Evolutionary conservation across 2,113 vertebrate species (phyloP).

Genomic region (Salminus brasiliensis): DNA sequence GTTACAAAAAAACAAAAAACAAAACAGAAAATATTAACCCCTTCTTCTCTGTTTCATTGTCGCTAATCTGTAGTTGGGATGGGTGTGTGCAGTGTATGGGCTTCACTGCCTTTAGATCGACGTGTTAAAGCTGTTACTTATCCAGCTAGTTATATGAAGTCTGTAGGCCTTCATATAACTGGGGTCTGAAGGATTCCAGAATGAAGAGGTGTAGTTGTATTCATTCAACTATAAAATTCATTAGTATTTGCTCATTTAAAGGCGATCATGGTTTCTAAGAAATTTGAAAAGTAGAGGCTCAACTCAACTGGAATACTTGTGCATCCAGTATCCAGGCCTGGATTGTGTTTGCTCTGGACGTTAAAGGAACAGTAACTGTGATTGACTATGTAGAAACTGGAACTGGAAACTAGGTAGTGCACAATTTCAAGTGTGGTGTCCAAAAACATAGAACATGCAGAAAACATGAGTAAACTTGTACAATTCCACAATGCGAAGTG

Average conservation of each 20-base stretch:
- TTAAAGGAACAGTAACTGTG: too few species aligned
- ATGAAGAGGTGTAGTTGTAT: background rate
- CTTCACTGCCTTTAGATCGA: slow-evolving; percentile 7
- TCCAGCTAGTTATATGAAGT: background rate
- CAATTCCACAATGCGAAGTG: background rate
- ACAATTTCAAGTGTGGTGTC: background rate
- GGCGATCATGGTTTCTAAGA: background rate
- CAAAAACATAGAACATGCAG: background rate
- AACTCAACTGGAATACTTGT: background rate
- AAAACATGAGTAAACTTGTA: background rate
- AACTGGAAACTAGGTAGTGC: background rate
- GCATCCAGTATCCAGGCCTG: too few species aligned
- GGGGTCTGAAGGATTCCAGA: background rate
- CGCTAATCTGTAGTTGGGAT: background rate
- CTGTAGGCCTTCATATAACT: background rate
- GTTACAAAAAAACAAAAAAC: background rate
- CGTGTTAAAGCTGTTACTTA: background rate
- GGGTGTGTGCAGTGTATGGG: background rate
- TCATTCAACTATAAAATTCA: too few species aligned
- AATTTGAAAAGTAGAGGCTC: background rate
- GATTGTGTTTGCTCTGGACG: too few species aligned
- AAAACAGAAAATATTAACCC: background rate
- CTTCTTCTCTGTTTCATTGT: slow-evolving; percentile 8
- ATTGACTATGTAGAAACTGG: too few species aligned
- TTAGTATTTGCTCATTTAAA: slow-evolving; percentile 10